These are phyloP conservation scores for Gavia stellata DNA, from an alignment of 2,113 vertebrate genomes.

Conservation along the genomic window DNA sequence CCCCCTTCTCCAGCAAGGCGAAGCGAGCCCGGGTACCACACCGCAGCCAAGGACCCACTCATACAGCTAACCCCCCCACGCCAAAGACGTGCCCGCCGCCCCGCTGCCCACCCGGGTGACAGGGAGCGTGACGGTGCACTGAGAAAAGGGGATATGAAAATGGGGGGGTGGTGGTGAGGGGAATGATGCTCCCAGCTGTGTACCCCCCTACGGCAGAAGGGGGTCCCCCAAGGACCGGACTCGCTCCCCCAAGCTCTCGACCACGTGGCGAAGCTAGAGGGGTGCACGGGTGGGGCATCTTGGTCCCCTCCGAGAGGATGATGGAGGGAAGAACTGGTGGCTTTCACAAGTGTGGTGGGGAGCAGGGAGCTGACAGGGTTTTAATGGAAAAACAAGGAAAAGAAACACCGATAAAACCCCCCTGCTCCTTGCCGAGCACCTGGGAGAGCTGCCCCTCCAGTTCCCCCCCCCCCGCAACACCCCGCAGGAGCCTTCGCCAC, in stretches of 20 bases:
- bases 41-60: background rate
- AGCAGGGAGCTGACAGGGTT: background rate
- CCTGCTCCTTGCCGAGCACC: background rate
- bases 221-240: background rate
- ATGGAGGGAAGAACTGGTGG: background rate
- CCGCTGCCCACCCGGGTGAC: background rate
- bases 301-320: background rate
- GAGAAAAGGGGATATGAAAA: constrained; percentile 43
- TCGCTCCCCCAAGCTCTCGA: background rate
- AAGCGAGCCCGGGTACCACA: background rate
- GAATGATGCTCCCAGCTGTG: constrained; percentile 30
- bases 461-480: background rate
- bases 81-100: constrained; percentile 34
- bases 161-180: background rate
- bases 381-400: background rate
- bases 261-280: background rate
- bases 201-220: background rate
- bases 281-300: background rate
- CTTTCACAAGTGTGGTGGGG: background rate
- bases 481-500: background rate
- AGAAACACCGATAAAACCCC: background rate
- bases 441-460: background rate
- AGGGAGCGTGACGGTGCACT: background rate
- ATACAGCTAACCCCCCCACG: constrained; percentile 24
- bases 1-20: background rate